Evolutionary conservation across 2,797 vertebrate genomes (phyloP).

Genomic region (Scolopax rusticola): DNA sequence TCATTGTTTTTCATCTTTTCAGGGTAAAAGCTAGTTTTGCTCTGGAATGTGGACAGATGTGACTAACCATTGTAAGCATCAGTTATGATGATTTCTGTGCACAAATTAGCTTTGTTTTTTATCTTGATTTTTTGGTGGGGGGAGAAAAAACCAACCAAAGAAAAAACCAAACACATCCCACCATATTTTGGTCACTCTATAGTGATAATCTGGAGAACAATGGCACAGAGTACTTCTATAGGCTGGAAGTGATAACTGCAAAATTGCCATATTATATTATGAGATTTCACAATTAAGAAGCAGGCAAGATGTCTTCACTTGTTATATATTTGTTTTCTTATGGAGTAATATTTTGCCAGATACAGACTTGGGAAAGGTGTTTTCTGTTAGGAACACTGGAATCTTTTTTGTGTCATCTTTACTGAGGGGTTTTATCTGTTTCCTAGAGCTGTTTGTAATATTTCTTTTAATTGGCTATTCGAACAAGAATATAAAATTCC

Average conservation of each 20-base stretch:
- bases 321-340: background rate
- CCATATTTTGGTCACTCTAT: background rate
- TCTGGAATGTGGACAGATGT: slow-evolving; percentile 29
- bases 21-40: slow-evolving; percentile 22
- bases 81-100: background rate
- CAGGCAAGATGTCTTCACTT: background rate
- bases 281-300: slow-evolving; percentile 20
- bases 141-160: background rate
- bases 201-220: background rate
- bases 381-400: background rate
- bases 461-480: background rate
- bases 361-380: rapidly evolving
- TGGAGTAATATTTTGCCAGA: background rate
- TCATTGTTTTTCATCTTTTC: slow-evolving; percentile 20
- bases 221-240: background rate
- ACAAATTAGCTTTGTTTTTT: background rate
- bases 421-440: background rate
- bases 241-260: background rate
- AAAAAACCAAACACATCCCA: background rate
- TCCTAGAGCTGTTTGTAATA: background rate
- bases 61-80: slow-evolving; percentile 10
- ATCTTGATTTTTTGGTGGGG: background rate
- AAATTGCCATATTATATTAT: background rate
- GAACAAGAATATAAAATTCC: background rate
- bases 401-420: background rate